phyloP scores from a whole-genome alignment of 2,113 vertebrate genomes.

The Chionomys nivalis region DNA sequence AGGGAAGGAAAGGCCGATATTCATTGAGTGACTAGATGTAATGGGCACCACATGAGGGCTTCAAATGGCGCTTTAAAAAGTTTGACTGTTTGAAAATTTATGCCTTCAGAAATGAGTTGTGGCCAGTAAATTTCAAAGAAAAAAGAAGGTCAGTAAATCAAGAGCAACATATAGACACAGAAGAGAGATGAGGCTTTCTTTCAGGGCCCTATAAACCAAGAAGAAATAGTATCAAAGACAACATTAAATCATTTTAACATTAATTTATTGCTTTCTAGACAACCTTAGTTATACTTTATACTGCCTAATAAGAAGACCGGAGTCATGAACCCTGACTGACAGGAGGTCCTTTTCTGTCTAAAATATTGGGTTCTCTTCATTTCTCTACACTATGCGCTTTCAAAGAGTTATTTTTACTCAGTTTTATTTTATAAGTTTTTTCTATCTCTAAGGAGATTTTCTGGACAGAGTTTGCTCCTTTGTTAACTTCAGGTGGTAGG shows the following conservation, averaged over 20 bases:
- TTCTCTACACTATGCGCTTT: not conserved
- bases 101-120: not conserved
- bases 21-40: not conserved
- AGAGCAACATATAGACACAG: not conserved
- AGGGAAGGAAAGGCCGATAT: not conserved
- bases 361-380: not conserved
- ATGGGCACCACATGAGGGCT: not conserved
- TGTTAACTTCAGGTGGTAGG: not conserved
- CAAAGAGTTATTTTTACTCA: not conserved
- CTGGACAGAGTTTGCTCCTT: not conserved
- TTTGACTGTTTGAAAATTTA: slow-evolving; percentile 21
- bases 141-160: not conserved
- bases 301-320: not conserved
- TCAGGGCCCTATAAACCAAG: not conserved
- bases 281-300: not conserved
- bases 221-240: not conserved
- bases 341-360: not conserved
- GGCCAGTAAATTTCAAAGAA: slow-evolving; percentile 17
- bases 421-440: not conserved
- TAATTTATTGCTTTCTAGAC: slow-evolving; percentile 19
- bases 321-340: not conserved
- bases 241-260: not conserved
- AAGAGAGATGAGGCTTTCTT: not conserved
- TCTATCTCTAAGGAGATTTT: not conserved
- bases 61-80: not conserved